Percentiles rank a stretch among this genome's conserved stretches.
Conservation (phyloP, 1,140 invertebrate species). For the Cydia strobilella region DNA sequence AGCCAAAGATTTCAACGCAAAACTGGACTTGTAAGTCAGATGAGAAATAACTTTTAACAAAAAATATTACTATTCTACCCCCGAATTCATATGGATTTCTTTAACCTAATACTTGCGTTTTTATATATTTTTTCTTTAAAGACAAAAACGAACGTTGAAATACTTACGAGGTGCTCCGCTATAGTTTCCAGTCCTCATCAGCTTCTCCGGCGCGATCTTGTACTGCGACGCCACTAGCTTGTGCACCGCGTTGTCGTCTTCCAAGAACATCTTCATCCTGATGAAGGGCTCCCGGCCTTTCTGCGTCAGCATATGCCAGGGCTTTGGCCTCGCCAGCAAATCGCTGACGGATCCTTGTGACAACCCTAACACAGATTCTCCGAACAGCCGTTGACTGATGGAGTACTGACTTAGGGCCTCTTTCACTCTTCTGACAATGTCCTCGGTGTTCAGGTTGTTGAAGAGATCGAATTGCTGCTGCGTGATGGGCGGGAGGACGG, state of each 20-base stretch:
- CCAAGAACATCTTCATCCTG: slow-evolving; percentile 98
- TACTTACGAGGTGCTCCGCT: slow-evolving; percentile 90
- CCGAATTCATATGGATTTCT: too few relatives aligned
- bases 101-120: neutral
- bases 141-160: slow-evolving; percentile 70
- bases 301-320: slow-evolving; percentile 98
- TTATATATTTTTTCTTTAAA: neutral
- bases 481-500: slow-evolving; percentile 97
- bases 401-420: slow-evolving; percentile 99
- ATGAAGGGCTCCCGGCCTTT: slow-evolving; percentile 98
- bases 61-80: too few relatives aligned
- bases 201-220: slow-evolving; percentile 97
- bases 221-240: slow-evolving; percentile 98
- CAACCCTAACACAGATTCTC: slow-evolving; percentile 97
- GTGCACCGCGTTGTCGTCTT: slow-evolving; percentile 98
- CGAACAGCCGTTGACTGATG: slow-evolving; percentile 98
- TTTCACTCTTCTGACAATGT: slow-evolving; percentile 98
- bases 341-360: slow-evolving; percentile 98
- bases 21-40: too few relatives aligned
- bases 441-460: slow-evolving; percentile 98
- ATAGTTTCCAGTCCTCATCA: slow-evolving; percentile 96
- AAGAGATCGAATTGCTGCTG: slow-evolving; percentile 99
- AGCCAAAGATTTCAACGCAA: too few relatives aligned
- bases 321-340: slow-evolving; percentile 95
- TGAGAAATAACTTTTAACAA: too few relatives aligned